Evolutionary conservation across 2,888 invertebrate species (phyloP).

Genomic region (Tetheella fluctuosa): DNA sequence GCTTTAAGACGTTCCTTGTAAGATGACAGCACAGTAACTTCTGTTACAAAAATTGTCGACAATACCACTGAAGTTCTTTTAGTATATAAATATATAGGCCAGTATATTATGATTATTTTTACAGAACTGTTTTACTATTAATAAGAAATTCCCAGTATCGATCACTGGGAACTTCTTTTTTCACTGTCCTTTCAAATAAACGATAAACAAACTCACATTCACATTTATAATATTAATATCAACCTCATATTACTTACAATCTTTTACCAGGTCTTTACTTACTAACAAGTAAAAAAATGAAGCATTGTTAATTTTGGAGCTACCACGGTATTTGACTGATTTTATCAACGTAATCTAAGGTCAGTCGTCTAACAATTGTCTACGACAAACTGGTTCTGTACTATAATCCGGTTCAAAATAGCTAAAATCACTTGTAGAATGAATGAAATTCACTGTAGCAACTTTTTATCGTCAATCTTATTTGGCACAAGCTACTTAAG

Average conservation of each 20-base stretch:
- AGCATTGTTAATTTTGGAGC: constrained; percentile 2
- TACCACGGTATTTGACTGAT: background rate
- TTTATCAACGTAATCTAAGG: constrained; percentile 4
- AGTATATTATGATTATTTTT: no score
- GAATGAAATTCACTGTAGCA: background rate
- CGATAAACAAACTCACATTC: no score
- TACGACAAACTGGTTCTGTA: constrained; percentile 13
- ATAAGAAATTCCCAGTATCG: no score
- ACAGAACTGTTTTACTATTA: no score
- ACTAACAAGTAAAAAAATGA: background rate
- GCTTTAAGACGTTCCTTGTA: no score
- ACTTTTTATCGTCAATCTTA: background rate
- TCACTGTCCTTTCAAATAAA: no score
- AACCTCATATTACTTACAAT: background rate
- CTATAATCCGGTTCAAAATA: constrained; percentile 18
- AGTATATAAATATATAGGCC: no score
- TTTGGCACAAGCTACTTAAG: constrained; percentile 4
- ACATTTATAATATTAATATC: no score
- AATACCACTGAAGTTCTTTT: no score
- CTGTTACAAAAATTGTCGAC: no score
- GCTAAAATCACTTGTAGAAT: constrained; percentile 3
- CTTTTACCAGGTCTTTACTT: background rate
- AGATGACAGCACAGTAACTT: no score
- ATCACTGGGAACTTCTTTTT: no score
- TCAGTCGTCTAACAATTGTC: constrained; percentile 20